Conservation (phyloP, 2,797 vertebrate genomes). For the Yasuhikotakia modesta region DNA sequence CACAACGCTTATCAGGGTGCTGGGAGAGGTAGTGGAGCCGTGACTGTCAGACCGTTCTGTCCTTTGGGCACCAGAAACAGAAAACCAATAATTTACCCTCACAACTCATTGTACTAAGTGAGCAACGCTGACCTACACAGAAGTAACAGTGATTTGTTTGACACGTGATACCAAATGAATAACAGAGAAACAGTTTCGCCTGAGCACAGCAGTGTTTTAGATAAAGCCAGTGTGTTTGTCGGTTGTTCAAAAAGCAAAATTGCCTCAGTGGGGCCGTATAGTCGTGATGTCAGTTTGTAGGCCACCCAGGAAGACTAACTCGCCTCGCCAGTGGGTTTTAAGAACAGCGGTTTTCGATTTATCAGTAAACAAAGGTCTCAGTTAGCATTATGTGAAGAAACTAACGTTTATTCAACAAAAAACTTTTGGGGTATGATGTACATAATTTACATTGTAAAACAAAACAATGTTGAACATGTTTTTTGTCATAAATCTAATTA, state of each 20-base stretch:
- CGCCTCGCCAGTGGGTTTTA: neutral
- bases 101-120: slow-evolving; percentile 11
- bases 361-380: neutral
- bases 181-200: neutral
- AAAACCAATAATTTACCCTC: slow-evolving; percentile 39
- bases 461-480: no score
- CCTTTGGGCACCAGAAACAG: neutral
- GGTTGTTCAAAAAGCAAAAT: neutral
- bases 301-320: neutral
- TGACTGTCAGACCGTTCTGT: slow-evolving; percentile 5
- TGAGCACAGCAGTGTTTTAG: neutral
- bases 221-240: slow-evolving; percentile 5
- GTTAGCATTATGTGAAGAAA: neutral
- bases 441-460: no score
- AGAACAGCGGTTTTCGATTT: neutral
- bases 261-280: neutral
- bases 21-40: neutral
- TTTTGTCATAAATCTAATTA: no score
- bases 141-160: slow-evolving; percentile 27
- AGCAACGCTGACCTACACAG: slow-evolving; percentile 4
- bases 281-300: neutral
- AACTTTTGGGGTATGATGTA: no score
- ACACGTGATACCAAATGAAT: slow-evolving; percentile 12
- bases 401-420: neutral
- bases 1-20: slow-evolving; percentile 46